Evolutionary conservation across 2,888 invertebrate genomes (phyloP).

Genomic region (Hypercompe scribonia): DNA sequence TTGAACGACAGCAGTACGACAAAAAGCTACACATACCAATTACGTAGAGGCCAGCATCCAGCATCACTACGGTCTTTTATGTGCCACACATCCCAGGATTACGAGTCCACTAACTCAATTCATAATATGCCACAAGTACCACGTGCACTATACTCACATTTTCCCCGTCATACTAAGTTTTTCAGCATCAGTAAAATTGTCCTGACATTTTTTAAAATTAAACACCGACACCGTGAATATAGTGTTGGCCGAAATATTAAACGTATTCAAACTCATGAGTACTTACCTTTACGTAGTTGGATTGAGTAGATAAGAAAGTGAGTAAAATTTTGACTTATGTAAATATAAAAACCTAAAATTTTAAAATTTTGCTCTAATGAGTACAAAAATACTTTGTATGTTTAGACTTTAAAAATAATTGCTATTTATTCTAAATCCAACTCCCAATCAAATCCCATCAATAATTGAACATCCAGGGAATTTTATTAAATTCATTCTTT

Average conservation of each 20-base stretch:
- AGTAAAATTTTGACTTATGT: too few relatives aligned
- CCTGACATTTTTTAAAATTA: conserved; percentile 41
- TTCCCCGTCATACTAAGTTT: conserved; percentile 63
- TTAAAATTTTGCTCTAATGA: too few relatives aligned
- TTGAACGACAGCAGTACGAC: conserved; percentile 69
- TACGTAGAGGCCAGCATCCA: conserved; percentile 62
- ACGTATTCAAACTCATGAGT: conserved; percentile 24
- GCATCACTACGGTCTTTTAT: conserved; percentile 65
- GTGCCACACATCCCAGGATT: conserved; percentile 56
- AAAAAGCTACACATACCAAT: conserved; percentile 84
- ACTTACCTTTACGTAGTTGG: too few relatives aligned
- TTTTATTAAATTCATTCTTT: conserved; percentile 68
- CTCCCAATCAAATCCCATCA: neutral
- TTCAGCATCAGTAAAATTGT: conserved; percentile 46
- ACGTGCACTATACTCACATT: conserved; percentile 63
- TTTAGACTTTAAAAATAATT: conserved; percentile 58
- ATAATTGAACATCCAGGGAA: conserved; percentile 59
- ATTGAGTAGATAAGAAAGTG: too few relatives aligned
- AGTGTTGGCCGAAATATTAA: conserved; percentile 45
- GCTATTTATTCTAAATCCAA: conserved; percentile 68
- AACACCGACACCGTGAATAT: conserved; percentile 46
- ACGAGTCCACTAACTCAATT: conserved; percentile 79
- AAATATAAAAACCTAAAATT: too few relatives aligned
- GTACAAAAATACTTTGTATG: conserved; percentile 17
- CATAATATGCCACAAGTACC: conserved; percentile 68